Conservation (phyloP, 2,797 vertebrate species). For the Varecia variegata region DNA sequence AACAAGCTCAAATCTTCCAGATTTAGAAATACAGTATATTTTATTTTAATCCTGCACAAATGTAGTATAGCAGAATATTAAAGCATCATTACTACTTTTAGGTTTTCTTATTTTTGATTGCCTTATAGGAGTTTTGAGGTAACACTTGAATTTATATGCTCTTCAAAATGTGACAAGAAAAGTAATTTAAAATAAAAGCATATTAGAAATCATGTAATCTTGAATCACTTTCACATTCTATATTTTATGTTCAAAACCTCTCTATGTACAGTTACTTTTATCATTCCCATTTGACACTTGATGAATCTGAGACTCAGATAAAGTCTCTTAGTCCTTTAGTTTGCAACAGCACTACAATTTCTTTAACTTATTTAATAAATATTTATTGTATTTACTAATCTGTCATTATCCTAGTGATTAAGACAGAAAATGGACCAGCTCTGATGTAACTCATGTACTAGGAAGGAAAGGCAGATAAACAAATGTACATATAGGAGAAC, state of each 20-base stretch:
- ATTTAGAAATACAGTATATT: not conserved
- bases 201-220: not conserved
- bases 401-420: not conserved
- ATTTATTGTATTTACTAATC: not conserved
- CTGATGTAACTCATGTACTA: not conserved
- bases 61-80: not conserved
- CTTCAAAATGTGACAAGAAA: not conserved
- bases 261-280: not conserved
- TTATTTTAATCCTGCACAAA: not conserved
- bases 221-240: not conserved
- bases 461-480: not conserved
- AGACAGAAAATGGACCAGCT: not conserved
- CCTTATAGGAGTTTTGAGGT: not conserved
- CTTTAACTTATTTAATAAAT: not conserved
- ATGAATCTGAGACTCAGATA: not conserved
- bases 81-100: not conserved
- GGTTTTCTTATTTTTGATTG: not conserved
- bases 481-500: not conserved
- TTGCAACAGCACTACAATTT: not conserved
- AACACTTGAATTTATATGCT: not conserved
- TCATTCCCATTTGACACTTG: not conserved
- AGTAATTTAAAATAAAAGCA: not conserved
- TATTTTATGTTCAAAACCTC: not conserved
- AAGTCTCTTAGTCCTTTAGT: not conserved
- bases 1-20: not conserved